These are phyloP conservation scores for Ochropleura plecta DNA, from an alignment of 2,888 invertebrate species.

Conservation along the genomic window DNA sequence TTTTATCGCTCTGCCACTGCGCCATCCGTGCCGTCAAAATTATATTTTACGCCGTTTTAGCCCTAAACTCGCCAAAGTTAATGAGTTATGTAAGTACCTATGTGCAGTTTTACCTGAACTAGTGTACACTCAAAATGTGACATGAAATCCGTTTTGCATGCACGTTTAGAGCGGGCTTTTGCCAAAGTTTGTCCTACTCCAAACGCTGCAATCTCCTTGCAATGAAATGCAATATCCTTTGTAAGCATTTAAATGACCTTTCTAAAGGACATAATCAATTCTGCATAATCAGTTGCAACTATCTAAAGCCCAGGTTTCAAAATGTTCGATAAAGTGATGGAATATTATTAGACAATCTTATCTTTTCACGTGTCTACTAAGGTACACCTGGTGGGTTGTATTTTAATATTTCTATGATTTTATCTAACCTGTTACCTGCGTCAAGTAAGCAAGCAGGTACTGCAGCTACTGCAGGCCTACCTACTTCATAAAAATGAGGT, in stretches of 20 bases:
- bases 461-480: too few species aligned
- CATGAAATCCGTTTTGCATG: background rate
- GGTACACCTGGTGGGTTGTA: background rate
- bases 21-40: too few species aligned
- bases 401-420: too few species aligned
- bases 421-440: too few species aligned
- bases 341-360: slow-evolving; percentile 14
- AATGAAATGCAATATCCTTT: background rate
- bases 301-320: slow-evolving; percentile 25
- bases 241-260: slow-evolving; percentile 21
- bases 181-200: background rate
- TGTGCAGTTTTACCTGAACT: background rate
- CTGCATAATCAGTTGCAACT: slow-evolving; percentile 30
- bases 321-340: slow-evolving; percentile 16
- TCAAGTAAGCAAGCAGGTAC: too few species aligned
- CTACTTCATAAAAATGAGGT: too few species aligned
- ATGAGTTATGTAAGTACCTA: background rate
- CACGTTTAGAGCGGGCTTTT: background rate
- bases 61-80: background rate
- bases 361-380: background rate
- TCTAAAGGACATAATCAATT: slow-evolving; percentile 47
- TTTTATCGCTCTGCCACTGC: too few species aligned
- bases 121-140: background rate
- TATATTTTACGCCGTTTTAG: too few species aligned
- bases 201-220: background rate